Conservation (phyloP, 2,888 invertebrate species). For the Ochropacha duplaris region DNA sequence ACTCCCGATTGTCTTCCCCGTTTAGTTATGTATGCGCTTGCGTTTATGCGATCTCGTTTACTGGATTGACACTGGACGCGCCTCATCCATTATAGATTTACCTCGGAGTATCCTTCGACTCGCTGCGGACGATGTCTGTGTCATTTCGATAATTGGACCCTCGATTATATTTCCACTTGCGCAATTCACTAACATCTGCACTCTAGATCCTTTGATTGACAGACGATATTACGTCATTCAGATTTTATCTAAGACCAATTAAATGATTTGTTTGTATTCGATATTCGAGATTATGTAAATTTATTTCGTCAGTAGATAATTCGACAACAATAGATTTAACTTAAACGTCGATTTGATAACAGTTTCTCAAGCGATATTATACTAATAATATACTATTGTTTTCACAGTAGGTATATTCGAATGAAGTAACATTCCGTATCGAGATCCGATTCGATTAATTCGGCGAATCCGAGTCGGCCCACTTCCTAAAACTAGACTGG, state of each 20-base stretch:
- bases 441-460: slow-evolving; percentile 53
- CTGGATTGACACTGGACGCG: slow-evolving; percentile 73
- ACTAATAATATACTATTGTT: slow-evolving; percentile 9
- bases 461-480: slow-evolving; percentile 68
- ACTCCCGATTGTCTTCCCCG: slow-evolving; percentile 49
- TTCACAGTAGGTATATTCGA: slow-evolving; percentile 10
- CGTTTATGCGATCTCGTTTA: slow-evolving; percentile 75
- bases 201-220: slow-evolving; percentile 68
- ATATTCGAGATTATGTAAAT: slow-evolving; percentile 28
- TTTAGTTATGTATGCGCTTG: slow-evolving; percentile 66
- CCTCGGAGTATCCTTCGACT: slow-evolving; percentile 63
- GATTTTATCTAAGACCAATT: slow-evolving; percentile 67
- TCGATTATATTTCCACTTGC: slow-evolving; percentile 54
- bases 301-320: slow-evolving; percentile 15
- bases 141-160: slow-evolving; percentile 80
- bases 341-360: background rate
- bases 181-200: slow-evolving; percentile 69
- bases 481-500: slow-evolving; percentile 80
- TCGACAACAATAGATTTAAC: background rate
- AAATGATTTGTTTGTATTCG: slow-evolving; percentile 57
- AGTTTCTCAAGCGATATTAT: slow-evolving; percentile 5
- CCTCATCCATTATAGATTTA: slow-evolving; percentile 82
- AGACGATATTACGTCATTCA: slow-evolving; percentile 60
- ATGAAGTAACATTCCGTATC: slow-evolving; percentile 27
- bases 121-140: slow-evolving; percentile 53